phyloP scores from a whole-genome alignment of 2,797 vertebrate species.

The Valencia hispanica region DNA sequence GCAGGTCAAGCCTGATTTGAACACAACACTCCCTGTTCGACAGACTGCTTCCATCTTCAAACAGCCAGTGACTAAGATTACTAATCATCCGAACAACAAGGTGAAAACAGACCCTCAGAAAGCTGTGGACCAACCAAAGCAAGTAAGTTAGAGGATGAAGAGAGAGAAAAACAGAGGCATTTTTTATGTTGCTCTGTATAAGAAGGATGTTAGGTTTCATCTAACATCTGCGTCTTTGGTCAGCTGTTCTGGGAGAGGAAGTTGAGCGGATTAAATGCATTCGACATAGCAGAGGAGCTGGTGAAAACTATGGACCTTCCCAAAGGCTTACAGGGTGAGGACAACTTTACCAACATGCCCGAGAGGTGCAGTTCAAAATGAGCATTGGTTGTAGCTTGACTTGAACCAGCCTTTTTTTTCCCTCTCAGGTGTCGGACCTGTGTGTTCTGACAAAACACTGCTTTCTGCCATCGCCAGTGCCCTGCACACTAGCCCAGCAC shows the following conservation, averaged over 20 bases:
- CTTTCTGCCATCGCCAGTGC: constrained; percentile 95
- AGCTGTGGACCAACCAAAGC: constrained; percentile 93
- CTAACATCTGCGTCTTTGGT: neutral
- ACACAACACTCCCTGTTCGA: constrained; percentile 94
- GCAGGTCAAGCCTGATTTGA: constrained; percentile 94
- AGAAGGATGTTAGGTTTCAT: neutral
- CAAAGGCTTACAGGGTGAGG: constrained; percentile 92
- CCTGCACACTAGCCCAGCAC: constrained; percentile 91
- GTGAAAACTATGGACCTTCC: constrained; percentile 97
- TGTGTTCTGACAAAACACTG: constrained; percentile 91
- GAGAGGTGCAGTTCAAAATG: neutral
- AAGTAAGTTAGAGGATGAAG: constrained; percentile 78
- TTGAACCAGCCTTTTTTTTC: neutral
- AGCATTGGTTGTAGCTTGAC: constrained; percentile 12
- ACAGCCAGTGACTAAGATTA: constrained; percentile 97
- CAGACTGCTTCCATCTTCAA: constrained; percentile 99
- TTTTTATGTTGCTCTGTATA: neutral
- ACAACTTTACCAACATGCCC: neutral
- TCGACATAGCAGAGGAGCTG: constrained; percentile 94
- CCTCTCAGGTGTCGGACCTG: constrained; percentile 88
- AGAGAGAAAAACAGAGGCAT: neutral
- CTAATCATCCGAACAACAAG: constrained; percentile 98
- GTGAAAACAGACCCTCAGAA: constrained; percentile 97
- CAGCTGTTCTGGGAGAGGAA: constrained; percentile 99
- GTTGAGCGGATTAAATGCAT: constrained; percentile 91